Evolutionary conservation across 1,140 invertebrate genomes (phyloP).

Genomic region (Rhopalosiphum maidis): DNA sequence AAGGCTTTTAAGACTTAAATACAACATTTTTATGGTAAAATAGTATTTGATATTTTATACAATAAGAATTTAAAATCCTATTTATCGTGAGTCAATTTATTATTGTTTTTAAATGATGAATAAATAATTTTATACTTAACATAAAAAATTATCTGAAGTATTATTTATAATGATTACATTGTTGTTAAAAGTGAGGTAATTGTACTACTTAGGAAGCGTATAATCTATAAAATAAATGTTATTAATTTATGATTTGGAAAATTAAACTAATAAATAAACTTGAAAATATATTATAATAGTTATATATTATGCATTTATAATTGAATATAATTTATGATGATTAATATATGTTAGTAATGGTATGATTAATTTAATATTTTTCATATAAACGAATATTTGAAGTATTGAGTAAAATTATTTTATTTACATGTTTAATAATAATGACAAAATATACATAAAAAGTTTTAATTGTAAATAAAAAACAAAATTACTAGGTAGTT

Average conservation of each 20-base stretch:
- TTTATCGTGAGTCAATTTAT: background rate
- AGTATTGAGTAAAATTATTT: background rate
- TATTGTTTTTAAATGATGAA: background rate
- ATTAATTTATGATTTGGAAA: background rate
- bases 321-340: no score
- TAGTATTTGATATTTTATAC: background rate
- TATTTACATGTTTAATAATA: background rate
- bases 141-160: no score
- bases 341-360: background rate
- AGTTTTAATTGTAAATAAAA: background rate
- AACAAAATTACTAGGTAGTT: background rate
- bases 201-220: no score
- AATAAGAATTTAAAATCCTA: background rate
- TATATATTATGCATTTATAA: no score
- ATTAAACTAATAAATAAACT: background rate
- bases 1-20: background rate
- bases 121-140: background rate
- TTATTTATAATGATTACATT: background rate
- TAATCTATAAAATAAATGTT: background rate
- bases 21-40: background rate
- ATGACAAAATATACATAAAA: background rate
- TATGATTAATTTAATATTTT: background rate
- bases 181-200: background rate
- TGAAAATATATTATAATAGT: no score
- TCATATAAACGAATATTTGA: background rate